Conservation (phyloP, 1,140 invertebrate species). For the Scaptodrosophila lebanonensis region DNA sequence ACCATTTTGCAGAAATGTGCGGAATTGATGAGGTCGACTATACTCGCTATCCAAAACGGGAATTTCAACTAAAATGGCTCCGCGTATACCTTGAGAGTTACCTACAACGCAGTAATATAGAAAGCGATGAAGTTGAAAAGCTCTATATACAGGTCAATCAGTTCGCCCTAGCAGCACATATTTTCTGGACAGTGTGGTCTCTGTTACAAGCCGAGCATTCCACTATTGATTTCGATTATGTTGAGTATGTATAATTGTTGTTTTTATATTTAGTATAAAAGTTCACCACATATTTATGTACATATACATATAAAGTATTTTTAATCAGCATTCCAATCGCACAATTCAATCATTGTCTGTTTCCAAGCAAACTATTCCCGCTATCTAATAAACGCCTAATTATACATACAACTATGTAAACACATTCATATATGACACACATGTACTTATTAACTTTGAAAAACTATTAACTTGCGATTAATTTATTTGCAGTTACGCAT, state of each 20-base stretch:
- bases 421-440: no score
- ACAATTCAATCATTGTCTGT: no score
- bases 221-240: constrained; percentile 95
- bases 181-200: constrained; percentile 96
- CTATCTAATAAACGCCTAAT: no score
- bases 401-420: no score
- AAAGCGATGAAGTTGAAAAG: constrained; percentile 81
- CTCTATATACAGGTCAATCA: constrained; percentile 89
- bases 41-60: constrained; percentile 86
- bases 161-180: constrained; percentile 88
- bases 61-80: constrained; percentile 91
- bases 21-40: constrained; percentile 90
- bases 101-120: constrained; percentile 76
- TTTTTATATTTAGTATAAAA: no score
- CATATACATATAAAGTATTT: not conserved
- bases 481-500: constrained; percentile 81
- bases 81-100: constrained; percentile 85
- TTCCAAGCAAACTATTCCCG: no score
- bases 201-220: constrained; percentile 94
- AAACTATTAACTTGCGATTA: no score
- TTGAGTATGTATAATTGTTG: constrained; percentile 82
- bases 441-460: no score
- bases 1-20: constrained; percentile 98
- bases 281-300: constrained; percentile 13
- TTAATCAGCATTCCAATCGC: no score